phyloP scores from a whole-genome alignment of 2,113 vertebrate genomes.

The Ginglymostoma cirratum region DNA sequence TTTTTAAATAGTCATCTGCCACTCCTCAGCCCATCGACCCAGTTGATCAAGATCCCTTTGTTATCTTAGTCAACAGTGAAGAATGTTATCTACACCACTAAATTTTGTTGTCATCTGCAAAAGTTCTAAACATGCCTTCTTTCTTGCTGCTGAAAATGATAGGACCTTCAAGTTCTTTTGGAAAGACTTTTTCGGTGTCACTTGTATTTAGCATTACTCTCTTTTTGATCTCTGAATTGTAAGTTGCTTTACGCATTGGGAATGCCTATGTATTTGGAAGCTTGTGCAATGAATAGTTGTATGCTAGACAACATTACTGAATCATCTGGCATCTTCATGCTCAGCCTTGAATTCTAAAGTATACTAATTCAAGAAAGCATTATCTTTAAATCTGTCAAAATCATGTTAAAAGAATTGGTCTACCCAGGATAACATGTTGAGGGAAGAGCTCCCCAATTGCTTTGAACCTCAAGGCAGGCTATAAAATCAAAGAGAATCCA shows the following conservation, averaged over 20 bases:
- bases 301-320: background rate
- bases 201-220: too few relatives aligned
- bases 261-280: background rate
- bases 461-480: slow-evolving; percentile 60
- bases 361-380: slow-evolving; percentile 33
- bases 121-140: too few relatives aligned
- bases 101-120: too few relatives aligned
- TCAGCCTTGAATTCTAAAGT: background rate
- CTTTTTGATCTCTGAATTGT: background rate
- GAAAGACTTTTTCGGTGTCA: background rate
- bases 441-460: slow-evolving; percentile 44
- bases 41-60: too few relatives aligned
- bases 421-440: slow-evolving; percentile 41
- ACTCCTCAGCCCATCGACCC: too few relatives aligned
- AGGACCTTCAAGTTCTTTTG: background rate
- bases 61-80: too few relatives aligned
- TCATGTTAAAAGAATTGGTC: slow-evolving; percentile 47
- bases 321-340: background rate
- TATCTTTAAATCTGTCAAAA: slow-evolving; percentile 49
- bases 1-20: too few relatives aligned
- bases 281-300: too few relatives aligned
- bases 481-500: slow-evolving; percentile 64
- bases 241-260: background rate
- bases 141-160: background rate
- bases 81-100: too few relatives aligned